Evolutionary conservation across 2,797 vertebrate species (phyloP), one percentile per base, ranked within the genome.

Genomic region (Epinephelus malabaricus): DNA sequence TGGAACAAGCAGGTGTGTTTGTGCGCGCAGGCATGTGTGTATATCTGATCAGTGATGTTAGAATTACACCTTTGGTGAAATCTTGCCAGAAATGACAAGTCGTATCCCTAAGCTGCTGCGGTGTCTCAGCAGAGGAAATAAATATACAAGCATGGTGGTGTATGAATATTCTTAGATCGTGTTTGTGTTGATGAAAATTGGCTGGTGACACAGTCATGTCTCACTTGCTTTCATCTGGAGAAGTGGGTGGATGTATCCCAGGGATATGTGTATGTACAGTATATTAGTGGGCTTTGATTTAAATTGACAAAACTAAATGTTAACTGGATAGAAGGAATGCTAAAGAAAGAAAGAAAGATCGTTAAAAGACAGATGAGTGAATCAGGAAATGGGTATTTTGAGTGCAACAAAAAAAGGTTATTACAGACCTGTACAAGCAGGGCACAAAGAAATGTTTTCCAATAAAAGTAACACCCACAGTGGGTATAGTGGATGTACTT

Each of bases 21-120:
- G 46, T 46, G 56, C 63, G 59, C 54, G 63, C 40, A 69, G 61
- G 50, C 25, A 59, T 72, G 46, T 58, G 46, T 40, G 65, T 60
- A 62, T 49, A 71, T 62, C 15, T 76, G 70, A 84, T 72, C 51
- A 2, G 58, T 21, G 47, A 56, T 62, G 67, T 74, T 72, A 40
- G 46, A 64, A 56, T 86, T 23, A 38, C 71, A 84, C 80, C 66
- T 88, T 67, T 10, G 10, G 69, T 71, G 68, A 73, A 78, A 78
- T 19, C 53, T 55, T 54, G 67, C 67, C 61, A 83, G n/a, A 79
- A 67, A 54, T 68, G 83, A 85, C 78, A 82, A 73, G 73, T 51
- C 25, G 12, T 23, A 45, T 86, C 60, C 73, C 54, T 6, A 46
- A 87, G 58, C 76, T 53, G 62, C 60, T n/a, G 59, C 5, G 1